Base-by-base conservation (phyloP, 1,140 invertebrate genomes). In the Papilio polytes region DNA sequence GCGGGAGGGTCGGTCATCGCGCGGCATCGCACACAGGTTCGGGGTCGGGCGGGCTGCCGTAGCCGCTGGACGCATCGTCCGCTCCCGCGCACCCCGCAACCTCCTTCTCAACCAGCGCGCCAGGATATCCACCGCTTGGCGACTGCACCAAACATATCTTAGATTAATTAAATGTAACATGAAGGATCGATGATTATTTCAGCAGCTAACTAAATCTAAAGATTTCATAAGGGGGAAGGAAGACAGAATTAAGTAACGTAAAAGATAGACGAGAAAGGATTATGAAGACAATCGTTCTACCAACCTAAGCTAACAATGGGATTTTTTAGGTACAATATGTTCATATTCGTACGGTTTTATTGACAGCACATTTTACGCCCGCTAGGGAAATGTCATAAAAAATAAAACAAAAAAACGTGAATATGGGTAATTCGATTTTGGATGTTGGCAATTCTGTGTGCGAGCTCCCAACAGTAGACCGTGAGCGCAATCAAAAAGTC, bases 1-100 rank as follows among this genome's bases (percentile, higher is more conserved):
- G 92, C 73, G 88, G 87, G 83, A 92, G 83, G 86, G 87, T 87
- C 92, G 93, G 95, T 95, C 95, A 95, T 95, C 95, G 95, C 79
- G 94, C 94, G 83, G 94, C 93, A 81, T 96, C 96, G 85, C 96
- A 96, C 41, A 96, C 96, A 85, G 63, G 63, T 26, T 96, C 96
- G 7, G 96, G 96, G 91, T 97, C 96, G 36, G 96, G 95, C 56
- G 96, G 95, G 89, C 96, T 96, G 81, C 96, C 96, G 91, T 96
- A 96, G 12, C 96, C 96, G 89, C 96, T 96, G 86, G 95, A 96
- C 8, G 95, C 96, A 88, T 96, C 96, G 85, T 96, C 96, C 0
- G 92, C 95, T 70, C 91, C 94, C 12, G 89, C 95, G 91, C 91
- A 94, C 80, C 90, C 77, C 90, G 48, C 89, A 93, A 85, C 87